These are phyloP conservation scores for Halichondria panicea DNA, from an alignment of 37 sponge, comb jelly and placozoan species.

Conservation along the genomic window DNA sequence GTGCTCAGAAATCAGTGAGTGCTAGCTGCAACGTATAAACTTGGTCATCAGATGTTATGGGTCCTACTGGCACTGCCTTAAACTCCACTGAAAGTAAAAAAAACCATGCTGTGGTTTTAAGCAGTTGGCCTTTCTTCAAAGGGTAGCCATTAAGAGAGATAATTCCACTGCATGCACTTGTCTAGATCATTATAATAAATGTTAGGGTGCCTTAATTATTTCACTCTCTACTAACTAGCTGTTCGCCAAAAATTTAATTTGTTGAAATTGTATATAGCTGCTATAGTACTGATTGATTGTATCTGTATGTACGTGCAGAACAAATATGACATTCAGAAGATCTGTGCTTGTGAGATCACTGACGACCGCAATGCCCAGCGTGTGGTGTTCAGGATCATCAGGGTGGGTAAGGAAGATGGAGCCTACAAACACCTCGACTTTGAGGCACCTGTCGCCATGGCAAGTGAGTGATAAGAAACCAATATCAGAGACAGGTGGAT, in stretches of 20 bases:
- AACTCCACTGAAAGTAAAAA: too few relatives aligned
- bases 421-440: conserved; percentile 70
- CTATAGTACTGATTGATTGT: too few relatives aligned
- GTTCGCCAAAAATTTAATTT: too few relatives aligned
- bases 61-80: not conserved
- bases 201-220: not conserved
- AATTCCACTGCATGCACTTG: not conserved
- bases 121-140: not conserved
- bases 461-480: conserved; percentile 39
- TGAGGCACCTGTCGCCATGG: conserved; percentile 39
- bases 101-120: too few relatives aligned
- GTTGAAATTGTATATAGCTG: not conserved
- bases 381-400: conserved; percentile 55
- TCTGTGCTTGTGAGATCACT: conserved; percentile 65
- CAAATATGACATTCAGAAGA: conserved; percentile 62
- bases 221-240: too few relatives aligned
- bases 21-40: not conserved
- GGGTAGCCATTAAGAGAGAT: too few relatives aligned
- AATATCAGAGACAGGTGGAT: not conserved
- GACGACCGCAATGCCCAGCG: conserved; percentile 45
- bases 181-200: not conserved
- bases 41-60: not conserved
- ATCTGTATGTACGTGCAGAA: conserved; percentile 12
- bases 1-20: conserved; percentile 44
- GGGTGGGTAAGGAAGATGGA: conserved; percentile 54